phyloP scores from a whole-genome alignment of 2,113 vertebrate genomes.

The Seriola dumerili region DNA sequence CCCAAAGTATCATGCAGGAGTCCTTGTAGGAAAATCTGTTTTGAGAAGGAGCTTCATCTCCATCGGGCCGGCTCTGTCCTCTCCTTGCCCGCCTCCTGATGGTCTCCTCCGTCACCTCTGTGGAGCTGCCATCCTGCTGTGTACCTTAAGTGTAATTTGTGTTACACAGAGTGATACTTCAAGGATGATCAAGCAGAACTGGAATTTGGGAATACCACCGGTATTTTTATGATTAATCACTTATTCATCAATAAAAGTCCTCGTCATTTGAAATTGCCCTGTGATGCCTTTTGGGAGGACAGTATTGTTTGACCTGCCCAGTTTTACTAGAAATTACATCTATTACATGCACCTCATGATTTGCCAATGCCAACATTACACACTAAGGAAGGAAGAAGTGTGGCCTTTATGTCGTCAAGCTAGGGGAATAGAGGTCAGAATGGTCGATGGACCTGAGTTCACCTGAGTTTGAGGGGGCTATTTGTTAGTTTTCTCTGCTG shows the following conservation, averaged over 20 bases:
- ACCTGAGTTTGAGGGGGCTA: too few species aligned
- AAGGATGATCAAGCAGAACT: neutral
- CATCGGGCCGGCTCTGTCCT: slow-evolving; percentile 24
- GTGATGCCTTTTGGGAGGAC: neutral
- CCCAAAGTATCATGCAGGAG: neutral
- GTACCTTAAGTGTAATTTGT: neutral
- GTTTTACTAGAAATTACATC: neutral
- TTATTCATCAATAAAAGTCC: neutral
- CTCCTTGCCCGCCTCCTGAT: neutral
- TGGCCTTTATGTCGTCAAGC: too few species aligned
- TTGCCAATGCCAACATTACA: neutral
- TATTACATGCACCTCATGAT: neutral
- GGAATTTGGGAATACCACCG: neutral
- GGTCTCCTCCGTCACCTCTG: neutral
- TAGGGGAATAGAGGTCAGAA: too few species aligned
- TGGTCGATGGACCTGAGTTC: too few species aligned
- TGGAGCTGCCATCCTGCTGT: neutral
- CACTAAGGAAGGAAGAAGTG: too few species aligned
- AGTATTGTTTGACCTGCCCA: neutral
- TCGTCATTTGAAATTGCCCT: neutral
- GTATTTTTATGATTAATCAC: neutral
- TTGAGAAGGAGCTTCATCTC: neutral
- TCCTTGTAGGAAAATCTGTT: neutral
- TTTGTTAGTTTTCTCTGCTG: too few species aligned
- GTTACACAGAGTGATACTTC: neutral